Percentiles rank a stretch among this genome's conserved stretches.
Evolutionary conservation across 2,888 invertebrate genomes (phyloP).

Genomic region (Chaitophorus viminalis): DNA sequence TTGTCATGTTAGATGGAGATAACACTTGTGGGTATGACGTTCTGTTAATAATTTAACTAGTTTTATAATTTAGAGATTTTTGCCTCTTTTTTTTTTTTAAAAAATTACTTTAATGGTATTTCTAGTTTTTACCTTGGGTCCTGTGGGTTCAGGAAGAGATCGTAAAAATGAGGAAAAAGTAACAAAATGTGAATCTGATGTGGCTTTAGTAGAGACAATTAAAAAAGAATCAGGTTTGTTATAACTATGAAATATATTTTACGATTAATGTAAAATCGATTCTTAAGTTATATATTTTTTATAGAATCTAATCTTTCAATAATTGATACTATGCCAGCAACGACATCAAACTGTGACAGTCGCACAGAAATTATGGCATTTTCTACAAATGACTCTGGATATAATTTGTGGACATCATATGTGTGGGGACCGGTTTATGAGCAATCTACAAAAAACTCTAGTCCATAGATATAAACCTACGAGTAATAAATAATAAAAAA

Average conservation of each 20-base stretch:
- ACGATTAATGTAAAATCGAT: not conserved
- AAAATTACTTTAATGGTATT: not conserved
- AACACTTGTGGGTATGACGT: too few species aligned
- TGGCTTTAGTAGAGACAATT: conserved; percentile 16
- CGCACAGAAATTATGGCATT: conserved; percentile 25
- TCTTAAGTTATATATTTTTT: not conserved
- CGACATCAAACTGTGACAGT: conserved; percentile 5
- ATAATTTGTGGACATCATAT: conserved; percentile 58
- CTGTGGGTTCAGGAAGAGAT: conserved; percentile 59
- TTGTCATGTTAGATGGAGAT: too few species aligned
- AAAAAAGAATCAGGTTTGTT: conserved; percentile 40
- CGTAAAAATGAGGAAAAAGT: conserved; percentile 44
- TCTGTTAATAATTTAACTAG: not conserved
- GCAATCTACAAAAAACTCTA: conserved; percentile 45
- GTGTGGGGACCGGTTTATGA: conserved; percentile 53
- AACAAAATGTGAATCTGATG: conserved; percentile 19
- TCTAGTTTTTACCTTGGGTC: conserved; percentile 35
- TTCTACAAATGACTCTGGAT: conserved; percentile 52
- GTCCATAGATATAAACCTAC: conserved; percentile 27
- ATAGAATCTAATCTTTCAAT: conserved; percentile 31
- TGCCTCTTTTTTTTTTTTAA: not conserved
- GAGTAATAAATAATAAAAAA: conserved; percentile 6
- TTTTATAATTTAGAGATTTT: not conserved
- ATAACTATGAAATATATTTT: not conserved
- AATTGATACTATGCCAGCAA: conserved; percentile 9